These are phyloP conservation scores for Coccyzus lansbergi DNA, from an alignment of 2,797 vertebrate genomes.

Conservation along the genomic window DNA sequence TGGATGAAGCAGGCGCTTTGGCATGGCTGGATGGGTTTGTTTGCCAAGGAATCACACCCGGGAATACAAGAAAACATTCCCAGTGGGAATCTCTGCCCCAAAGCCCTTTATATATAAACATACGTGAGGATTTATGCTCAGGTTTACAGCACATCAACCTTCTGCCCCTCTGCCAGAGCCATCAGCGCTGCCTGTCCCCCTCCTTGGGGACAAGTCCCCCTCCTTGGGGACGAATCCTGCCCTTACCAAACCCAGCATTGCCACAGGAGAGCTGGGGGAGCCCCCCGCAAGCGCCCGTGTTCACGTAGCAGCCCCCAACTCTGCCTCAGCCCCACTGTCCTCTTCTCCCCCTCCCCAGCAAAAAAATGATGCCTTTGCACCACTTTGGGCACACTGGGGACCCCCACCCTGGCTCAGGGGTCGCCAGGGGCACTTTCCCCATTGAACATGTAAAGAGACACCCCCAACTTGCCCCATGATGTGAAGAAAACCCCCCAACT, in stretches of 20 bases:
- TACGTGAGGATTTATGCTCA: not conserved
- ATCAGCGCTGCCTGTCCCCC: not conserved
- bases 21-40: not conserved
- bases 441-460: no score
- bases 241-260: not conserved
- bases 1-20: not conserved
- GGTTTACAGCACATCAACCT: not conserved
- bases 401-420: not conserved
- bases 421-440: no score
- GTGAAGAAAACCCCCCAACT: not conserved
- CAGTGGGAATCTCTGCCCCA: not conserved
- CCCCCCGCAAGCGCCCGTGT: not conserved
- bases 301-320: not conserved
- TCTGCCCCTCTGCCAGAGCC: no score
- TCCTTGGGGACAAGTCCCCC: accelerated
- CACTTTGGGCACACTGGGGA: not conserved
- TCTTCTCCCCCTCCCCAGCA: not conserved
- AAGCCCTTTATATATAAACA: not conserved
- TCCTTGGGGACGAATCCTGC: accelerated
- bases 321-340: not conserved
- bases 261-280: not conserved
- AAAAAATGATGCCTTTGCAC: no score
- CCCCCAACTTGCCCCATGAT: not conserved
- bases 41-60: conserved; percentile 40
- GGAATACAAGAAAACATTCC: no score